Conservation (phyloP, 2,797 vertebrate species). For the Muraenolepis orangiensis region DNA sequence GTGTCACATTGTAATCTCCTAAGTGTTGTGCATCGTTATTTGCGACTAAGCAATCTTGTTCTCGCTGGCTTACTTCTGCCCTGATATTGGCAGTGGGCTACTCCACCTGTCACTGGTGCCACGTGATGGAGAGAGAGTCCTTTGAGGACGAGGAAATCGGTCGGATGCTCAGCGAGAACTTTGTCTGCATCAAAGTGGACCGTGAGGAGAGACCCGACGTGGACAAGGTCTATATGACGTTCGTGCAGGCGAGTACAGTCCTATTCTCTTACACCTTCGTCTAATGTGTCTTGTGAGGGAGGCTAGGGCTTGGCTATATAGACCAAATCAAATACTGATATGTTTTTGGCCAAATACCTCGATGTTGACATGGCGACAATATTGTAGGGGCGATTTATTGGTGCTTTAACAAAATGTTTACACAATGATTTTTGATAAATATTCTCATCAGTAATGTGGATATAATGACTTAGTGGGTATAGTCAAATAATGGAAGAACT, state of each 20-base stretch:
- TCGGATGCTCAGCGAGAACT: conserved; percentile 84
- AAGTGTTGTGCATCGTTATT: background rate
- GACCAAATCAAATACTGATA: no score
- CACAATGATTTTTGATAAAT: no score
- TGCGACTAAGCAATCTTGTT: background rate
- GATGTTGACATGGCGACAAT: no score
- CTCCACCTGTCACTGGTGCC: conserved; percentile 97
- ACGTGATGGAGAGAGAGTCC: conserved; percentile 93
- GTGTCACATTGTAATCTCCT: no score
- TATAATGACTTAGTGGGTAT: no score
- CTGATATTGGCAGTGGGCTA: conserved; percentile 80
- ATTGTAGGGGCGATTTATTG: no score
- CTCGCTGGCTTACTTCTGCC: background rate
- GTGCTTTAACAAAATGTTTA: no score
- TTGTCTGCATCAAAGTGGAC: conserved; percentile 91
- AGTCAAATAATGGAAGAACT: no score
- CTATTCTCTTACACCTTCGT: background rate
- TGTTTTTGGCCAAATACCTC: no score
- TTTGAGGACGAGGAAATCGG: conserved; percentile 88
- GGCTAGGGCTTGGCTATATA: no score
- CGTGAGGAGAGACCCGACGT: conserved; percentile 92
- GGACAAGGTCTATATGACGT: conserved; percentile 95
- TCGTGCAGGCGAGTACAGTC: conserved; percentile 78
- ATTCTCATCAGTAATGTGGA: no score
- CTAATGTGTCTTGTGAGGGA: background rate